phyloP scores from a whole-genome alignment of 2,888 invertebrate species.

The Neoitamus cyanurus region DNA sequence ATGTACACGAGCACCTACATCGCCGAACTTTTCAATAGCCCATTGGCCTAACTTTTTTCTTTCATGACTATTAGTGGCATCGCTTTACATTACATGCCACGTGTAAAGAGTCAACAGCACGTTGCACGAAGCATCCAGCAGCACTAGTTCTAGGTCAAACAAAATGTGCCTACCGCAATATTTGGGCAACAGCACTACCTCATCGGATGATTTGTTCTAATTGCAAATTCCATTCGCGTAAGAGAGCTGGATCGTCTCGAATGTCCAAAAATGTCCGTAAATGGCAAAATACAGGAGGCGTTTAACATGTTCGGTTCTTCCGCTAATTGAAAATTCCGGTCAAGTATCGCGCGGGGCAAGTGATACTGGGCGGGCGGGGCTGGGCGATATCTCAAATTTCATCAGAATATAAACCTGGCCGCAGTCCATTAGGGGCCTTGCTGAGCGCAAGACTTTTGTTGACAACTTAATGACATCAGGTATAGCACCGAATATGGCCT shows the following conservation, averaged over 20 bases:
- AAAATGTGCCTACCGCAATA: neutral
- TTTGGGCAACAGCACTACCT: neutral
- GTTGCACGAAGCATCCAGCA: no score
- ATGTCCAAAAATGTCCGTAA: neutral
- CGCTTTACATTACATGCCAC: no score
- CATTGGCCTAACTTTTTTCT: no score
- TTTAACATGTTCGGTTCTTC: neutral
- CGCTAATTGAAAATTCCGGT: constrained; percentile 37
- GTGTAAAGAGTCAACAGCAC: no score
- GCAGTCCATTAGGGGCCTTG: neutral
- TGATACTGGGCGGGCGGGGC: neutral
- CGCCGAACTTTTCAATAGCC: no score
- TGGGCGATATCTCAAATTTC: neutral
- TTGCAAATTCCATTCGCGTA: neutral
- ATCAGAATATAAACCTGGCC: constrained; percentile 8
- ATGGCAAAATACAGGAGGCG: neutral
- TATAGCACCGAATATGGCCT: constrained; percentile 19
- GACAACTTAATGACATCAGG: constrained; percentile 38
- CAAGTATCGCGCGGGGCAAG: constrained; percentile 3
- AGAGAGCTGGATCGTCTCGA: neutral
- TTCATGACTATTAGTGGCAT: no score
- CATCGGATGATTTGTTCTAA: neutral
- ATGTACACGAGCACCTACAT: no score
- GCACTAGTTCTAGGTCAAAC: neutral
- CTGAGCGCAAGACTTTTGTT: neutral